Conservation (phyloP, 2,113 vertebrate genomes). For the Neofelis nebulosa region DNA sequence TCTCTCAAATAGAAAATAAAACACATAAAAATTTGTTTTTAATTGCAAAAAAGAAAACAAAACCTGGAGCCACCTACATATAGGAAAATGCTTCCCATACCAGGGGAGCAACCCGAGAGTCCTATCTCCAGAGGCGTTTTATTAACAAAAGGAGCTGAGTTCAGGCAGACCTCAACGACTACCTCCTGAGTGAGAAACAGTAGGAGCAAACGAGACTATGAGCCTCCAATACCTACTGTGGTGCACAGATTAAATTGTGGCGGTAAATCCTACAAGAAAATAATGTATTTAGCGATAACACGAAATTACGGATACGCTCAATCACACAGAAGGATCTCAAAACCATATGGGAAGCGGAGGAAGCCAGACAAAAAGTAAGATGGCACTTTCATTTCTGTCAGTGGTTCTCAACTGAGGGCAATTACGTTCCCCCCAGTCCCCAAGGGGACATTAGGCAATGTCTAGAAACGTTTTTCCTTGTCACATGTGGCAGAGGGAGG, state of each 20-base stretch:
- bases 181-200: neutral
- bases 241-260: neutral
- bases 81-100: neutral
- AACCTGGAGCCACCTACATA: neutral
- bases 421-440: too few relatives aligned
- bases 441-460: neutral
- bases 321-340: neutral
- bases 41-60: too few relatives aligned
- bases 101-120: too few relatives aligned
- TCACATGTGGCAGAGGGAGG: neutral
- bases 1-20: too few relatives aligned
- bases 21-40: too few relatives aligned
- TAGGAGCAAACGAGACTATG: rapidly evolving
- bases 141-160: neutral
- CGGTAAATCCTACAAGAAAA: neutral
- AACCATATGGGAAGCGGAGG: neutral
- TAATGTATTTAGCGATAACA: neutral
- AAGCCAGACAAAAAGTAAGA: neutral
- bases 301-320: neutral
- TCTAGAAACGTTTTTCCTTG: neutral
- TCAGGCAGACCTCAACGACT: neutral
- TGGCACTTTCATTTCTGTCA: neutral
- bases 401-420: neutral
- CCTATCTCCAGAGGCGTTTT: neutral
- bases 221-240: neutral